Evolutionary conservation across 1,140 invertebrate genomes (phyloP).

Genomic region (Elymnias hypermnestra): DNA sequence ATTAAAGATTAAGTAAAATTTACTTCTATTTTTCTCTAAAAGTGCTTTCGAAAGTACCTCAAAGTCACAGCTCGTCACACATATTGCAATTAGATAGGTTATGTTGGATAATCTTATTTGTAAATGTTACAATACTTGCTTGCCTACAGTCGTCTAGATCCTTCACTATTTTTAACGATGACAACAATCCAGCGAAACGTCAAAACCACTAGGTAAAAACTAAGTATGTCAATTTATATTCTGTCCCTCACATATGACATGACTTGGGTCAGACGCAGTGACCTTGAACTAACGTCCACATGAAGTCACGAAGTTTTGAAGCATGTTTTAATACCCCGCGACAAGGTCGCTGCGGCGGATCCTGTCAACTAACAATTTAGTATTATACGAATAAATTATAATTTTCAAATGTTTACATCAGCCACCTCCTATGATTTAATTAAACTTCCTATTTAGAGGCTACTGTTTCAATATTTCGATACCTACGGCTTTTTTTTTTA

Average conservation of each 20-base stretch:
- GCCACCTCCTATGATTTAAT: constrained; percentile 1
- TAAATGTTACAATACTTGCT: not conserved
- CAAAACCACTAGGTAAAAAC: not conserved
- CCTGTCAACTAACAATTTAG: constrained; percentile 7
- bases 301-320: constrained; percentile 5
- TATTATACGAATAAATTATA: not conserved
- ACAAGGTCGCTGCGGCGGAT: constrained; percentile 4
- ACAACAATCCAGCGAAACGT: not conserved
- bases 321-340: constrained; percentile 5
- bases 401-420: not conserved
- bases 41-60: no score
- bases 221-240: not conserved
- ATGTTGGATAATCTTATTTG: no score
- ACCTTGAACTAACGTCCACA: constrained; percentile 9
- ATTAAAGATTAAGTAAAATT: no score
- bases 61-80: no score
- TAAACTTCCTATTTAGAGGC: not conserved
- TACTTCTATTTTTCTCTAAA: no score
- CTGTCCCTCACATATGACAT: constrained; percentile 2
- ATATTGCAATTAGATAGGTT: no score
- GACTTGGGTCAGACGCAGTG: constrained; percentile 5
- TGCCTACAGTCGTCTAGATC: no score
- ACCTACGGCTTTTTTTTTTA: not conserved
- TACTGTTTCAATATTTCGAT: not conserved
- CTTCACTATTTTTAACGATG: no score